Conservation (phyloP, 2,797 vertebrate species). For the Melanotaenia parkinsoni region DNA sequence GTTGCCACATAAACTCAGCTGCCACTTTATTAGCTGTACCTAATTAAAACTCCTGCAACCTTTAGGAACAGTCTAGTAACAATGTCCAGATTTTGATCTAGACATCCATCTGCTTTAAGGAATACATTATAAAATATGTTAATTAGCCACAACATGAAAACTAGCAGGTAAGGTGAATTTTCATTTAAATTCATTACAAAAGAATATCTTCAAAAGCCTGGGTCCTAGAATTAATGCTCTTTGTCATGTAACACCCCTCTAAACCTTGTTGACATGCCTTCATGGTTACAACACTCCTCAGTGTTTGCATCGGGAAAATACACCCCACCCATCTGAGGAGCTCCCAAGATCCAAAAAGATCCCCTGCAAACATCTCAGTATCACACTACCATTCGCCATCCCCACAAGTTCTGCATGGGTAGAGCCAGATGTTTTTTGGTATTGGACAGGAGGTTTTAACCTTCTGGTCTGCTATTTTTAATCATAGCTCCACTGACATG, state of each 20-base stretch:
- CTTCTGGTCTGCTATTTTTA: background rate
- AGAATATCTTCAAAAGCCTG: background rate
- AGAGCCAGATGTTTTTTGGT: background rate
- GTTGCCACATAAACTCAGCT: background rate
- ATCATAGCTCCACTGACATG: background rate
- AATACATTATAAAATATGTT: background rate
- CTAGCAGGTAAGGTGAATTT: background rate
- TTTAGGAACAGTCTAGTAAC: background rate
- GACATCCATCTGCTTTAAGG: background rate
- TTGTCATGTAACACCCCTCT: background rate
- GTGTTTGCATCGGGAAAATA: background rate
- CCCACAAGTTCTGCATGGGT: background rate
- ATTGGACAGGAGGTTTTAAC: background rate
- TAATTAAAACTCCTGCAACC: background rate
- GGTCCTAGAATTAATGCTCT: background rate
- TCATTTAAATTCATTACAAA: background rate
- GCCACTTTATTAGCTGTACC: background rate
- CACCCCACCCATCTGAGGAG: background rate
- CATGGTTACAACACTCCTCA: background rate
- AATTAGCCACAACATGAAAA: slow-evolving; percentile 6
- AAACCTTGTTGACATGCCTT: background rate
- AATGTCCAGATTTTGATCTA: background rate
- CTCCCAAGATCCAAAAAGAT: background rate
- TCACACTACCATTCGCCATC: background rate
- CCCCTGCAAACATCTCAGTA: background rate